A percentile compares a stretch with the other conserved stretches of the same genome.
phyloP scores from a whole-genome alignment of 2,113 vertebrate genomes.

The Poecile atricapillus region DNA sequence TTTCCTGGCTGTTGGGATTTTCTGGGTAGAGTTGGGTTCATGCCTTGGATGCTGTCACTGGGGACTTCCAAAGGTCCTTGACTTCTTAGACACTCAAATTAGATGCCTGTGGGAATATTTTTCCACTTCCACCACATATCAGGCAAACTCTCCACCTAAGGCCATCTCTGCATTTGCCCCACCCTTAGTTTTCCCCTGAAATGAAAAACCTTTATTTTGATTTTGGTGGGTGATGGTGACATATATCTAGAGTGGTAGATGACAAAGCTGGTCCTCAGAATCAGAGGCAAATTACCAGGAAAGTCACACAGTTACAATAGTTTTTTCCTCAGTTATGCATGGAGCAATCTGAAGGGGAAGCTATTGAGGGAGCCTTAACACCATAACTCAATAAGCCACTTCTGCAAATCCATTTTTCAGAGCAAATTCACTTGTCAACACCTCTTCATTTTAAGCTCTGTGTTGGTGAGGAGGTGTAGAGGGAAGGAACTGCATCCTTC shows the following conservation, averaged over 20 bases:
- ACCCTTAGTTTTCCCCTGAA: neutral
- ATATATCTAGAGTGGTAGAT: neutral
- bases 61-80: neutral
- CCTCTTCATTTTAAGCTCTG: neutral
- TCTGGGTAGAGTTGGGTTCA: neutral
- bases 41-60: neutral
- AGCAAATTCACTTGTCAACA: neutral
- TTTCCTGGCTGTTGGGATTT: rapidly evolving
- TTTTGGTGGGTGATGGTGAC: neutral
- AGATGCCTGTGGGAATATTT: neutral
- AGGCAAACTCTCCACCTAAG: neutral
- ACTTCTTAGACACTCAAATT: neutral
- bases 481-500: slow-evolving; percentile 6
- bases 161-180: neutral
- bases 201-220: neutral
- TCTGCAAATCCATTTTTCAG: neutral
- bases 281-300: neutral
- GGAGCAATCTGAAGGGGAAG: neutral
- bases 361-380: neutral
- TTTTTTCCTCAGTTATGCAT: neutral
- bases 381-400: neutral
- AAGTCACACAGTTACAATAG: neutral
- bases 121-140: neutral
- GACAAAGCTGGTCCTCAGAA: neutral
- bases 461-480: neutral